These are phyloP conservation scores for Pogonocherus hispidulus DNA, from an alignment of 2,888 invertebrate genomes.

Conservation along the genomic window DNA sequence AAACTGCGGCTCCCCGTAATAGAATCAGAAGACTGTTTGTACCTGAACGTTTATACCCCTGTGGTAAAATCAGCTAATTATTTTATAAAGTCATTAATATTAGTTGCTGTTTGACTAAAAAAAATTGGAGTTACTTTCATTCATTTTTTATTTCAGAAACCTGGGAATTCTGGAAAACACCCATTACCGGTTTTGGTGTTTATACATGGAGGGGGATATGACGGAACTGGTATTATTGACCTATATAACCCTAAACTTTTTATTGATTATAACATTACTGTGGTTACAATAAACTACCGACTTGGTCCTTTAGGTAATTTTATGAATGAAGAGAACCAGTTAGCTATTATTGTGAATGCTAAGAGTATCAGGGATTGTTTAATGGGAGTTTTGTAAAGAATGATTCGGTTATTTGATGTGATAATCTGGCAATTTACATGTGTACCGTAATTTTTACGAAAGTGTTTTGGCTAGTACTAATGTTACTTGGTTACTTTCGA, in stretches of 20 bases:
- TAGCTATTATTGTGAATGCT: background rate
- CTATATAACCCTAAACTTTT: conserved; percentile 46
- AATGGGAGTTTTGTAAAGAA: no score
- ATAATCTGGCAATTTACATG: no score
- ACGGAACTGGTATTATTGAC: conserved; percentile 34
- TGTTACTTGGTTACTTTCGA: no score
- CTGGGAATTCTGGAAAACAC: background rate
- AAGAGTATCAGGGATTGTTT: no score
- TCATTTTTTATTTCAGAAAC: background rate
- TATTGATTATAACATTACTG: conserved; percentile 42
- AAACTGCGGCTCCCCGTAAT: background rate
- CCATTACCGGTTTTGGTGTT: conserved; percentile 53
- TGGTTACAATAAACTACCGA: conserved; percentile 39
- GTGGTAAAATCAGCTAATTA: background rate
- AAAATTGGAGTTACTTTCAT: background rate
- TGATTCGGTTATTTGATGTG: no score
- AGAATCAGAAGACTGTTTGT: conserved; percentile 8
- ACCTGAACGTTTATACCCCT: background rate
- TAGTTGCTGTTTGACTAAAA: no score
- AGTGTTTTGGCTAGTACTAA: no score
- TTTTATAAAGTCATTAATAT: no score
- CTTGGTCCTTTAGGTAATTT: background rate
- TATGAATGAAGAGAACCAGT: no score
- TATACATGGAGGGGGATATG: conserved; percentile 55
- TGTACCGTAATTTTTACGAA: no score